Percentiles rank a stretch among this genome's conserved stretches.
phyloP scores from a whole-genome alignment of 2,797 vertebrate species.

The Mallotus villosus region DNA sequence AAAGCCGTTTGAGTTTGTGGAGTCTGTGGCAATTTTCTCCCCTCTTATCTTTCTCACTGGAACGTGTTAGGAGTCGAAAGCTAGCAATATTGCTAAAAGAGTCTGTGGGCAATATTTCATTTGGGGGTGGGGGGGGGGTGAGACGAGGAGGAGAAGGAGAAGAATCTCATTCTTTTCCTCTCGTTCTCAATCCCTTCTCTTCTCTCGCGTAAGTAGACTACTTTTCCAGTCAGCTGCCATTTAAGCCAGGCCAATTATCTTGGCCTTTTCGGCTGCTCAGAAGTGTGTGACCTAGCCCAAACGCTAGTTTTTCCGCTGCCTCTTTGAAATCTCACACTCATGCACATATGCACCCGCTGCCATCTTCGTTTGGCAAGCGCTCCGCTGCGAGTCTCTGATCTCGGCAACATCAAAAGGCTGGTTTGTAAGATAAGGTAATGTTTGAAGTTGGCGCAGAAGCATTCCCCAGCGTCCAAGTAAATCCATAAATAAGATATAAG shows the following conservation, averaged over 20 bases:
- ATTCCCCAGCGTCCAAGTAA: conserved; percentile 88
- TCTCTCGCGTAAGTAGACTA: conserved; percentile 51
- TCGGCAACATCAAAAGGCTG: conserved; percentile 91
- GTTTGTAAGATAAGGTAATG: conserved; percentile 96
- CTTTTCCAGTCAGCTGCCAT: conserved; percentile 82
- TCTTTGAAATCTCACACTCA: conserved; percentile 87
- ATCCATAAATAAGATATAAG: conserved; percentile 92
- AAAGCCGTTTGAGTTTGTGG: neutral
- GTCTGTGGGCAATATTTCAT: conserved; percentile 60
- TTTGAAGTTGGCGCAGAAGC: conserved; percentile 90
- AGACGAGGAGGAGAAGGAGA: neutral
- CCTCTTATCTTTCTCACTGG: neutral
- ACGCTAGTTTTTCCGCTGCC: conserved; percentile 74
- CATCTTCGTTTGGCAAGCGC: conserved; percentile 86
- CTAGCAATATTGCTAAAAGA: conserved; percentile 12
- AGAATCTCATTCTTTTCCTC: conserved; percentile 55
- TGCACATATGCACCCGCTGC: conserved; percentile 76
- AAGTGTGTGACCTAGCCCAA: conserved; percentile 87
- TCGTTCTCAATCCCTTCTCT: conserved; percentile 33
- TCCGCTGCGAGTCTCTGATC: conserved; percentile 87
- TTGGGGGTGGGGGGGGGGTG: conserved; percentile 17
- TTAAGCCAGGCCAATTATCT: conserved; percentile 89
- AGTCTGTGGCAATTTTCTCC: conserved; percentile 14
- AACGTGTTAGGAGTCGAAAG: neutral
- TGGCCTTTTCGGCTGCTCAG: conserved; percentile 79